Percentiles rank a stretch among this genome's conserved stretches.
Conservation (phyloP, 53 echinoderm and acorn worm genomes). For the Pentamera pediparva region DNA sequence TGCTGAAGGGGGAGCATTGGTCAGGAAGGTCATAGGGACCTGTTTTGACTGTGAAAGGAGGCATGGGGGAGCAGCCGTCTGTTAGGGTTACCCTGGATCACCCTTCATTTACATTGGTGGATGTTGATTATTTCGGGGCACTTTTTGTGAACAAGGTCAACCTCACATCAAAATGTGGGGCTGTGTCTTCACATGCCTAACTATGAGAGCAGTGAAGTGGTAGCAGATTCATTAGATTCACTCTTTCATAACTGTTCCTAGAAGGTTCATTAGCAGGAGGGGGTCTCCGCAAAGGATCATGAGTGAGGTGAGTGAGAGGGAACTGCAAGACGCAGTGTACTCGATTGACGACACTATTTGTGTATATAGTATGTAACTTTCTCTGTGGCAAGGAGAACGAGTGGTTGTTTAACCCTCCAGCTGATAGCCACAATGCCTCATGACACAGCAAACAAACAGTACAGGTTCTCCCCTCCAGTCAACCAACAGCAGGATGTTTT, state of each 20-base stretch:
- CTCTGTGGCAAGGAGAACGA: conserved; percentile 9
- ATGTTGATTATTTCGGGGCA: conserved; percentile 36
- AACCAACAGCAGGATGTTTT: too few species aligned
- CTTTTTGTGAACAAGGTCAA: conserved; percentile 11
- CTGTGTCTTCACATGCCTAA: conserved; percentile 31
- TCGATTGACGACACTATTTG: neutral
- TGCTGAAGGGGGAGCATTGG: conserved; percentile 42
- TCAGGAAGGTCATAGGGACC: conserved; percentile 30
- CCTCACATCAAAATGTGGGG: conserved; percentile 27
- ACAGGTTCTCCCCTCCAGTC: too few species aligned
- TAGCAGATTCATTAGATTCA: conserved; percentile 24
- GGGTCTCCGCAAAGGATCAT: conserved; percentile 21
- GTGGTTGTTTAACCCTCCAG: conserved; percentile 58
- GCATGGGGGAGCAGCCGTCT: conserved; percentile 21
- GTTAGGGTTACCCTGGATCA: conserved; percentile 29
- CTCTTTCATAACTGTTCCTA: conserved; percentile 15
- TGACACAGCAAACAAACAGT: too few species aligned
- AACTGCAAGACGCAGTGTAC: neutral
- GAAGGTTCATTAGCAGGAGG: conserved; percentile 30
- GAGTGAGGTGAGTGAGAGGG: conserved; percentile 18
- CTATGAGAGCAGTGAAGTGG: conserved; percentile 20
- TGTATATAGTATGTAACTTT: conserved; percentile 1
- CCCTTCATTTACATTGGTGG: conserved; percentile 29
- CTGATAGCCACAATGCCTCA: conserved; percentile 49
- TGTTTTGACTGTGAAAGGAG: conserved; percentile 37